Conservation (phyloP, 2,797 vertebrate species). For the Distichodus sexfasciatus region DNA sequence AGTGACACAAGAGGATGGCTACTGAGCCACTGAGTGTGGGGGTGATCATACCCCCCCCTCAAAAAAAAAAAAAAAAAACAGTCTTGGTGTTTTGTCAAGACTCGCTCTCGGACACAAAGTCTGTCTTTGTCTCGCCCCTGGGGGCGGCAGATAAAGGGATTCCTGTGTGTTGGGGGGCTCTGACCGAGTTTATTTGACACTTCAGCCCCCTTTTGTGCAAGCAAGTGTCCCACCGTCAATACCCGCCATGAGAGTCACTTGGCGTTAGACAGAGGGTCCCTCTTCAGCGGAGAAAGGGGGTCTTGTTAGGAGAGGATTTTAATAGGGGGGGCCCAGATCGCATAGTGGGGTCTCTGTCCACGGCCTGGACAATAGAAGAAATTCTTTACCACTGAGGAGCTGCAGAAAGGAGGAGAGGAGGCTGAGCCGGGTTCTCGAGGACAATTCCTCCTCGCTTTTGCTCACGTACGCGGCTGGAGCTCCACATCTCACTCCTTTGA, state of each 20-base stretch:
- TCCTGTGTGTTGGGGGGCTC: conserved; percentile 83
- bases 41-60: too few relatives aligned
- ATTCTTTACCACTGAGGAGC: conserved; percentile 70
- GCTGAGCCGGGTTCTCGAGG: conserved; percentile 32
- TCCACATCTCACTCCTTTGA: not conserved
- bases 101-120: conserved; percentile 83
- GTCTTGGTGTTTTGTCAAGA: conserved; percentile 74
- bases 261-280: conserved; percentile 92
- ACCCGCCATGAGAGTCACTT: conserved; percentile 91
- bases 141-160: conserved; percentile 88
- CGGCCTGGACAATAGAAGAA: conserved; percentile 73
- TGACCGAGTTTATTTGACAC: conserved; percentile 93
- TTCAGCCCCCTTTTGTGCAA: conserved; percentile 87
- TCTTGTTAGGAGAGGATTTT: conserved; percentile 90
- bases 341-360: conserved; percentile 90
- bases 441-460: not conserved
- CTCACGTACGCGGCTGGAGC: not conserved
- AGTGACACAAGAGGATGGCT: conserved; percentile 10
- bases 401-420: conserved; percentile 45
- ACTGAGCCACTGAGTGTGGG: not conserved
- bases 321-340: conserved; percentile 70
- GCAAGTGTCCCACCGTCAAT: conserved; percentile 88
- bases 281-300: conserved; percentile 92
- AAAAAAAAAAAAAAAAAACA: conserved; percentile 45
- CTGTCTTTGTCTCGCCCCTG: conserved; percentile 76